Evolutionary conservation across 2,888 invertebrate species (phyloP), one percentile per base, ranked within the genome.

Genomic region (Busseola fusca): DNA sequence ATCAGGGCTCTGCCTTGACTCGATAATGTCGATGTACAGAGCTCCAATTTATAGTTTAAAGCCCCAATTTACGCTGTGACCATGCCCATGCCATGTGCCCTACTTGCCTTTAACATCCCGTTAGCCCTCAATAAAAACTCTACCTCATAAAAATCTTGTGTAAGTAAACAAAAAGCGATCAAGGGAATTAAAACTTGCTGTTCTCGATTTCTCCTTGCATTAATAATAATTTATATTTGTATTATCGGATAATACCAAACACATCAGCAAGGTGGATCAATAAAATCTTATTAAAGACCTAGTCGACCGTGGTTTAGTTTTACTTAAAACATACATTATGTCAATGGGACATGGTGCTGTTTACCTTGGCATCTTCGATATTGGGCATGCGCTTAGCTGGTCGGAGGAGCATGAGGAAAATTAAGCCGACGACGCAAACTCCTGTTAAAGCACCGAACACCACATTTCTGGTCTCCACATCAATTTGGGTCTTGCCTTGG

Each of bases 381-480:
- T 88, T 82, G 64, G 92, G 91, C 37, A 87, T 86, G 21, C 92
- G 93, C 21, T 97, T 94, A 1, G 96, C 92, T 14, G 96, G 96
- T 64, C 97, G 96, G 83, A 98, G 91, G 0, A 97, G 89, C 0
- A 97, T 87, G 56, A 98, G 92, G 83, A 98, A 96, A 1, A 97
- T 93, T 0, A 98, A 97, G 12, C 98, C 98, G 7, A 97, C 93
- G 0, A 97, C 93, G 37, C 97, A 97, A 12, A 98, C 96, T 0
- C 95, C 97, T 0, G 97, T 97, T 65, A 99, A 95, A 0, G 98
- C 98, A 68, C 97, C 97, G 91, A 98, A 99, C 10, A 99, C 98
- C 3, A 98, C 93, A 63, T 96, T 97, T 34, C 99, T 96, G 0
- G 98, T 98, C 16, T 95, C 95, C 64, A 94, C 89, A 80, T 97